Evolutionary conservation across 2,113 vertebrate species (phyloP), one percentile per base, ranked within the genome.

Genomic region (Stegastes partitus): DNA sequence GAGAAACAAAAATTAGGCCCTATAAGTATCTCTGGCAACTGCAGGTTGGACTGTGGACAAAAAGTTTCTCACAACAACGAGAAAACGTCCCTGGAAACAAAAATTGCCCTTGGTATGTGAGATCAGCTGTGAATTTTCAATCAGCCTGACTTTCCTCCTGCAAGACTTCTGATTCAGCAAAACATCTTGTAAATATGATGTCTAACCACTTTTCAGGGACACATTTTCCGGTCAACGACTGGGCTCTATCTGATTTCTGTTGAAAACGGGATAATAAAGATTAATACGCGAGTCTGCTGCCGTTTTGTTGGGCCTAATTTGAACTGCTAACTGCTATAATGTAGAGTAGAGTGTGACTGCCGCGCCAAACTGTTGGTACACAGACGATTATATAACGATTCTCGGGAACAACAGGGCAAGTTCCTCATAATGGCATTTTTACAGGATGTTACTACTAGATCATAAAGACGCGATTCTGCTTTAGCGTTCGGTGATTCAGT

Each of bases 81-180:
- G 54, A 58, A 68, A 68, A 86, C 3, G n/a, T 45, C 34, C 49
- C 58, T 23, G 0, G 4, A 61, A 76, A n/a, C n/a, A n/a, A n/a
- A 82, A 55, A 76, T 14, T 76, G 67, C 31, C 85, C 75, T 84
- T 82, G 81, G 51, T 81, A 69, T 73, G 73, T 66, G 66, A 74
- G 50, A 74, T 84, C 70, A 82, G 63, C 64, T 28, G 59, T 68
- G 26, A 68, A 77, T 71, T 73, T 80, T 73, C 76, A 72, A 80
- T 82, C 57, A 79, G n/a, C 50, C 45, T 47, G 9, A 39, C 62
- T 55, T 71, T 72, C 62, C 34, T 77, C 54, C 26, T 71, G 71
- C 23, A 50, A 57, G 37, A 79, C 66, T 59, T 72, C 61, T 66
- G 70, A 73, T 70, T 84, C 75, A 75, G 79, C 82, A 80, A 73